phyloP scores from a whole-genome alignment of 2,888 invertebrate species.

The Mantis religiosa region DNA sequence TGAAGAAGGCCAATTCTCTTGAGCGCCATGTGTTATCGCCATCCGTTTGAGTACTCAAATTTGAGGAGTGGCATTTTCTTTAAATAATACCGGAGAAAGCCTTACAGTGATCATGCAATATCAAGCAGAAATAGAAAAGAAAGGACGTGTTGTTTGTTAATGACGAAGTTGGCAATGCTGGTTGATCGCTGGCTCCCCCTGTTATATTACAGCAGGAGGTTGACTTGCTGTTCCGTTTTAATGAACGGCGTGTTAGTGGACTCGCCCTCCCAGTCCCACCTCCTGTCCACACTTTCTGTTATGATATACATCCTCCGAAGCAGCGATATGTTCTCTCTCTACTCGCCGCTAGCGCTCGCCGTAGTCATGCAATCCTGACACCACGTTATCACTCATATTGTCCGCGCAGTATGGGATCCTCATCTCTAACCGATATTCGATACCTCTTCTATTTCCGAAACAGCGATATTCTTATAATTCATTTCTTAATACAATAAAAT shows the following conservation, averaged over 20 bases:
- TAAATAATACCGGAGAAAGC: no score
- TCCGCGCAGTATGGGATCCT: neutral
- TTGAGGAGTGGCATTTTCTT: no score
- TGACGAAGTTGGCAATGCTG: no score
- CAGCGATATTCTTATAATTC: neutral
- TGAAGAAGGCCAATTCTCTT: no score
- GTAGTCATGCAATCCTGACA: neutral
- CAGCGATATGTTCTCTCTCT: neutral
- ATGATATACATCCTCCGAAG: neutral
- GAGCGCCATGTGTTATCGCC: no score
- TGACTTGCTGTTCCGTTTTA: neutral
- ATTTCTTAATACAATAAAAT: neutral
- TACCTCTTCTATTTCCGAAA: neutral
- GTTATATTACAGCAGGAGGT: neutral
- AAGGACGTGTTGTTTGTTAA: neutral
- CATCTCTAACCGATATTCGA: neutral
- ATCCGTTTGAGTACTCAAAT: no score
- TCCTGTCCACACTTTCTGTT: conserved; percentile 12
- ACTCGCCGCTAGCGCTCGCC: neutral
- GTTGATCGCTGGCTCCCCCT: no score
- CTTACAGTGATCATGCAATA: no score
- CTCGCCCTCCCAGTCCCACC: neutral
- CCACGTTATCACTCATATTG: neutral
- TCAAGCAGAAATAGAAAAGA: no score
- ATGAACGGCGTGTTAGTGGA: conserved; percentile 9